Conservation (phyloP, 2,113 vertebrate species). For the Amia ocellicauda region DNA sequence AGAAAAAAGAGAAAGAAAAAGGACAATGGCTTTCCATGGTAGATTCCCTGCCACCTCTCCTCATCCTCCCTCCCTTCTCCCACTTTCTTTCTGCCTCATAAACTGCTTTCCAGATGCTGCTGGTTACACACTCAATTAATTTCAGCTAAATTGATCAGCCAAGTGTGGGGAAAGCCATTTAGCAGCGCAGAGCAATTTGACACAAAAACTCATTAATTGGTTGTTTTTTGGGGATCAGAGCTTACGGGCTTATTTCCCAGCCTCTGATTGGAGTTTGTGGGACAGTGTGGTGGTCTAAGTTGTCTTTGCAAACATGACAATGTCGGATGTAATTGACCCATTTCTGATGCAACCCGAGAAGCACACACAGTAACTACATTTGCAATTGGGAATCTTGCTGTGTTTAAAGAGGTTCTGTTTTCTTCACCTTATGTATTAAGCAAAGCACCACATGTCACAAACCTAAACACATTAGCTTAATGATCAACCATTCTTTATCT, state of each 20-base stretch:
- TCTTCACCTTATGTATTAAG: too few relatives aligned
- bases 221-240: conserved; percentile 9
- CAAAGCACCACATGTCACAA: too few relatives aligned
- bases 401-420: too few relatives aligned
- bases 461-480: too few relatives aligned
- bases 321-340: too few relatives aligned
- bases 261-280: not conserved
- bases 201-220: conserved; percentile 28
- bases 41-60: conserved; percentile 10
- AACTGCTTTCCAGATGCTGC: conserved; percentile 36
- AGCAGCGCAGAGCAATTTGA: conserved; percentile 44
- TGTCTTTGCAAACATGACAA: not conserved
- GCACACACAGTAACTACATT: too few relatives aligned
- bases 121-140: conserved; percentile 52
- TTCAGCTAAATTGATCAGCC: conserved; percentile 41
- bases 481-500: too few relatives aligned
- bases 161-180: conserved; percentile 47
- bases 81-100: conserved; percentile 33
- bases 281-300: not conserved
- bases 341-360: not conserved
- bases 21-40: too few relatives aligned
- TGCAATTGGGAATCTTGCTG: too few relatives aligned
- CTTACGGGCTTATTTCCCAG: not conserved
- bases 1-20: conserved; percentile 21
- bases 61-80: not conserved